Evolutionary conservation across 2,113 vertebrate species (phyloP).

Genomic region (Noctilio leporinus): DNA sequence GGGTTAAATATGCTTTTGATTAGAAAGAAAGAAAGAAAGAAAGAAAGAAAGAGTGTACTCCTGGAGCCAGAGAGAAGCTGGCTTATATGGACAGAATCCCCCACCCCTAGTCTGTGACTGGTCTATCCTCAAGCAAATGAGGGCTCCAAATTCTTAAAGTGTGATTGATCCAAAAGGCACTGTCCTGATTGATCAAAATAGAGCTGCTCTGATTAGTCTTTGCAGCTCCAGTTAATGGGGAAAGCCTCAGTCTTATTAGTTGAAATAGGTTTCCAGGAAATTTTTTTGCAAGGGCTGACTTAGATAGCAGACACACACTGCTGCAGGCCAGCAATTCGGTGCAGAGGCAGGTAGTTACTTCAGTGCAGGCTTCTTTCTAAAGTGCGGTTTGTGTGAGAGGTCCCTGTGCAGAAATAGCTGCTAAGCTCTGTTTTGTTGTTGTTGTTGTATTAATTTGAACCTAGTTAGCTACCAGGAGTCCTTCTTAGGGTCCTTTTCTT

Average conservation of each 20-base stretch:
- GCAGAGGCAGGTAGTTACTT: not conserved
- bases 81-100: not conserved
- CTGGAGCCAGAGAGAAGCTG: not conserved
- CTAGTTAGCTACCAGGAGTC: not conserved
- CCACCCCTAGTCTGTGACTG: not conserved
- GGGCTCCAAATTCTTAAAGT: not conserved
- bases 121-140: not conserved
- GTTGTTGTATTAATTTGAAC: not conserved
- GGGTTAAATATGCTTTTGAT: too few species aligned
- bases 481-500: not conserved
- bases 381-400: not conserved
- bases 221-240: not conserved
- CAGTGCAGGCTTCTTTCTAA: not conserved
- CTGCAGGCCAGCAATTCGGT: not conserved
- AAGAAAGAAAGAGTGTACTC: not conserved
- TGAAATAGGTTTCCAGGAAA: not conserved
- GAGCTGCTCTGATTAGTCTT: not conserved
- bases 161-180: not conserved
- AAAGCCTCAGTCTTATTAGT: not conserved
- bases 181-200: not conserved
- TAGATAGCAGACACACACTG: not conserved
- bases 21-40: too few species aligned
- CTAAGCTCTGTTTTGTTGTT: not conserved
- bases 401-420: not conserved
- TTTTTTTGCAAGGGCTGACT: not conserved